Conservation (phyloP, 2,113 vertebrate species). For the Hemiscyllium ocellatum region DNA sequence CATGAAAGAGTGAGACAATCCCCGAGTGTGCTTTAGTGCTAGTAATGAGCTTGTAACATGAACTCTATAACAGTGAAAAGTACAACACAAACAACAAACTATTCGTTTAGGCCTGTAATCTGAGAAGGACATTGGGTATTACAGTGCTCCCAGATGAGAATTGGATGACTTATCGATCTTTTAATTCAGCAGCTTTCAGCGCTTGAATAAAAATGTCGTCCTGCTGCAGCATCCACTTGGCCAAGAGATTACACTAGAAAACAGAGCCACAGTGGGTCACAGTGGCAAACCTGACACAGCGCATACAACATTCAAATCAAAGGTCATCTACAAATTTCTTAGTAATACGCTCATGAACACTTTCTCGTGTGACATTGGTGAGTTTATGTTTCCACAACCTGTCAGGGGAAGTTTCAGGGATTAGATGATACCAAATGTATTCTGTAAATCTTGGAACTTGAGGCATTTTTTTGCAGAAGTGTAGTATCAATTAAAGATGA, state of each 20-base stretch:
- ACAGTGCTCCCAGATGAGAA: conserved; percentile 59
- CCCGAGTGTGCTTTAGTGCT: conserved; percentile 59
- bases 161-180: conserved; percentile 74
- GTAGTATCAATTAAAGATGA: neutral
- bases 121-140: conserved; percentile 60
- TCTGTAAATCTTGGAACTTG: neutral
- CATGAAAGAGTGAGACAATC: conserved; percentile 44
- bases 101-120: conserved; percentile 69
- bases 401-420: conserved; percentile 40
- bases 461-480: neutral
- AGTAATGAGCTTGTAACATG: conserved; percentile 56
- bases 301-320: conserved; percentile 12
- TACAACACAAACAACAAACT: conserved; percentile 76
- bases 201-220: conserved; percentile 54
- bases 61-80: conserved; percentile 62
- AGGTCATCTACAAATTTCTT: conserved; percentile 13
- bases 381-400: conserved; percentile 48
- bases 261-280: conserved; percentile 40
- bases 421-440: neutral
- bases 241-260: conserved; percentile 45
- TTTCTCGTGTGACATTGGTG: conserved; percentile 46
- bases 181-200: conserved; percentile 64
- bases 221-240: conserved; percentile 46
- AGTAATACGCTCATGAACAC: conserved; percentile 17
- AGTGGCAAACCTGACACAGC: neutral